Evolutionary conservation across 2,797 vertebrate species (phyloP).

Genomic region (Prionace glauca): DNA sequence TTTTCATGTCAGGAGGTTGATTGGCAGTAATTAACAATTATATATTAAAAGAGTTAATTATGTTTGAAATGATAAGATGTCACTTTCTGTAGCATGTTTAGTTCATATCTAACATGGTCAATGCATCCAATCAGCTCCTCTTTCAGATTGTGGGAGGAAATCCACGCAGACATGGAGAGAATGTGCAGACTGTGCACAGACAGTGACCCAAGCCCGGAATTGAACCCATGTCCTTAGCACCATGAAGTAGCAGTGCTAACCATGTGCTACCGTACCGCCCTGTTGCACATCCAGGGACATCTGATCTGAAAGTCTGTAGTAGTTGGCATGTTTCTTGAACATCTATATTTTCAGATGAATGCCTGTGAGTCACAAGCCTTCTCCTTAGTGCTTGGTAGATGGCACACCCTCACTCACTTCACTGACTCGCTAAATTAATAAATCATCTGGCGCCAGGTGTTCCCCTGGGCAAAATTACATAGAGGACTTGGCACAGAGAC

Average conservation of each 20-base stretch:
- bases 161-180: no score
- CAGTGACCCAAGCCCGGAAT: no score
- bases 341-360: background rate
- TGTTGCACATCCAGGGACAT: background rate
- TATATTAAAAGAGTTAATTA: background rate
- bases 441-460: background rate
- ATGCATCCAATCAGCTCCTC: no score
- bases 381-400: background rate
- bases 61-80: background rate
- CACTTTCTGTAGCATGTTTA: background rate
- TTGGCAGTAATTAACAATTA: background rate
- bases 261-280: no score
- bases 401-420: background rate
- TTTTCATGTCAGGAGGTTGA: background rate
- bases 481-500: background rate
- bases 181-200: no score
- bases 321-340: background rate
- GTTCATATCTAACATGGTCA: background rate
- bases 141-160: no score
- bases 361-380: background rate
- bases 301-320: background rate
- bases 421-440: background rate
- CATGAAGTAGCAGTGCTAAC: no score
- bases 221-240: no score
- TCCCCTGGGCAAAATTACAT: background rate